Percentiles rank a stretch among this genome's conserved stretches.
Evolutionary conservation across 1,140 invertebrate genomes (phyloP).

Genomic region (Phymastichus coffea): DNA sequence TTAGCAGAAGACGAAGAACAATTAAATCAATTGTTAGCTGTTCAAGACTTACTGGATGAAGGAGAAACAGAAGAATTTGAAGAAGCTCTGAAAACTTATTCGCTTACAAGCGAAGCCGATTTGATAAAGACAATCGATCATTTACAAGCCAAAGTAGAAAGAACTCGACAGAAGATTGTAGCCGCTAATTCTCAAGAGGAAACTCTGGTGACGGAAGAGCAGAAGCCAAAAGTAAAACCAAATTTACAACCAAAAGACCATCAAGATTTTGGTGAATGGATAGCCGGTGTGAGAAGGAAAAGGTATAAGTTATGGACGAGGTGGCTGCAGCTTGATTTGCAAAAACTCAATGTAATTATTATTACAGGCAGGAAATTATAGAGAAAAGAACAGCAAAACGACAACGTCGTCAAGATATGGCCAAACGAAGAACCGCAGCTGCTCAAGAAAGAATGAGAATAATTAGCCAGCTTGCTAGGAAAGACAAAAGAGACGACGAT

Average conservation of each 20-base stretch:
- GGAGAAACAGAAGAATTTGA: conserved; percentile 75
- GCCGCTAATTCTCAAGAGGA: conserved; percentile 68
- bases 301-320: too few species aligned
- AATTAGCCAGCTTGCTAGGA: conserved; percentile 83
- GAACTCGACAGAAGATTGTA: conserved; percentile 75
- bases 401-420: conserved; percentile 83
- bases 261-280: conserved; percentile 69
- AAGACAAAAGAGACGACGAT: conserved; percentile 85
- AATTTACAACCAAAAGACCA: conserved; percentile 62
- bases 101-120: conserved; percentile 62
- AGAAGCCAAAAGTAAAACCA: conserved; percentile 57
- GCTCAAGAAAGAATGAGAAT: conserved; percentile 92
- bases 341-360: neutral
- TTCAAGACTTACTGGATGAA: conserved; percentile 78
- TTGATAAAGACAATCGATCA: conserved; percentile 74
- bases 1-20: conserved; percentile 86
- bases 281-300: conserved; percentile 65
- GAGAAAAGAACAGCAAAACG: conserved; percentile 69
- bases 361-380: conserved; percentile 63
- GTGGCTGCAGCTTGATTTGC: too few species aligned
- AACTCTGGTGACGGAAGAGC: conserved; percentile 62
- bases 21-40: conserved; percentile 72
- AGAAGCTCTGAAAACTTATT: conserved; percentile 64
- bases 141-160: conserved; percentile 75
- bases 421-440: conserved; percentile 82